These are phyloP conservation scores for Noctua fimbriata DNA, from an alignment of 2,888 invertebrate genomes.

Conservation along the genomic window DNA sequence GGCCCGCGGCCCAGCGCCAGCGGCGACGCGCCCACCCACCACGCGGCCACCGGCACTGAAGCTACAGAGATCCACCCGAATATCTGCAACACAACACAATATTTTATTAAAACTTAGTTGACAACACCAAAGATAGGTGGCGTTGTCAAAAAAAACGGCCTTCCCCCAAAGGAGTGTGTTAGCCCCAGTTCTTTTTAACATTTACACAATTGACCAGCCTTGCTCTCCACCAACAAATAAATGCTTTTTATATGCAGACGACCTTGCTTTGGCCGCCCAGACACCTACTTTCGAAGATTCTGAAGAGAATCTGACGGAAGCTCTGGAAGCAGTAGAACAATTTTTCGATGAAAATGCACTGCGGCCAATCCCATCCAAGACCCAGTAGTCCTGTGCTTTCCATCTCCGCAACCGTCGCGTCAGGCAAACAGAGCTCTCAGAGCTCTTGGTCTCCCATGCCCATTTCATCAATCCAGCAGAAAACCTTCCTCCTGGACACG, in stretches of 20 bases:
- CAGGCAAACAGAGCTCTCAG: no score
- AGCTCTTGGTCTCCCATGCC: no score
- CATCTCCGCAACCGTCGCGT: no score
- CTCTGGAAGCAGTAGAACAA: neutral
- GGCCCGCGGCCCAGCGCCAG: constrained; percentile 74
- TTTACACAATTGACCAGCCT: neutral
- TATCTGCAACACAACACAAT: constrained; percentile 69
- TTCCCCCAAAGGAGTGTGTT: neutral
- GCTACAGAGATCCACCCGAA: constrained; percentile 78
- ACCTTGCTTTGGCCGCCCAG: neutral
- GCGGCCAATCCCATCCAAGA: no score
- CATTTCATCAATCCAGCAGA: no score
- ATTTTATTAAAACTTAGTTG: neutral
- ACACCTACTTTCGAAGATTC: neutral
- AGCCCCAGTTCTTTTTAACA: neutral
- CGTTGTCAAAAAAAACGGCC: neutral
- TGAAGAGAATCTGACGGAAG: neutral
- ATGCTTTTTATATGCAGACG: neutral
- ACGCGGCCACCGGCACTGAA: constrained; percentile 77
- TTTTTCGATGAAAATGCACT: no score
- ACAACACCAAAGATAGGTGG: neutral
- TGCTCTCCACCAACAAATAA: neutral
- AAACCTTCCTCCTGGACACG: no score
- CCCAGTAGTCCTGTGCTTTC: no score
- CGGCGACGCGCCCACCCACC: constrained; percentile 81